Conservation (phyloP, 2,888 invertebrate genomes). For the Parnassius mnemosyne region DNA sequence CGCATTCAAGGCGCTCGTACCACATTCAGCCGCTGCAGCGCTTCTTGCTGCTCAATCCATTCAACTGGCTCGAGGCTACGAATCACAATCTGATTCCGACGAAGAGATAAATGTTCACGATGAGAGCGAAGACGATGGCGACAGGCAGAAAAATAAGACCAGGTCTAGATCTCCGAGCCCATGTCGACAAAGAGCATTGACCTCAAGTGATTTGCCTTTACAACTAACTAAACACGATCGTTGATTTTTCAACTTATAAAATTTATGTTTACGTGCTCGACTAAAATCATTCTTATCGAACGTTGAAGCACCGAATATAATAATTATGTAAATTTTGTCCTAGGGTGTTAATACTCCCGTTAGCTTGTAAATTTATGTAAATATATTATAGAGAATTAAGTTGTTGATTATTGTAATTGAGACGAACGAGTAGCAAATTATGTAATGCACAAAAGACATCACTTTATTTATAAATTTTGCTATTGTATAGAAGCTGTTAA, state of each 20-base stretch:
- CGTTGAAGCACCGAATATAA: slow-evolving; percentile 56
- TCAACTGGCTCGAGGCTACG: slow-evolving; percentile 70
- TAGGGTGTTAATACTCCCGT: slow-evolving; percentile 61
- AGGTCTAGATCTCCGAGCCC: slow-evolving; percentile 74
- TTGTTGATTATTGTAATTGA: slow-evolving; percentile 61
- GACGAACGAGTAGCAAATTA: slow-evolving; percentile 51
- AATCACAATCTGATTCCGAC: slow-evolving; percentile 83
- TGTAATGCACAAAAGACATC: slow-evolving; percentile 60
- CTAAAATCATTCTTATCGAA: slow-evolving; percentile 58
- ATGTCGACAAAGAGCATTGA: slow-evolving; percentile 51
- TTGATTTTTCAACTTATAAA: slow-evolving; percentile 53
- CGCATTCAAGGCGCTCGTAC: slow-evolving; percentile 90
- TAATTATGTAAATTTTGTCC: slow-evolving; percentile 62
- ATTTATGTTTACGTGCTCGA: slow-evolving; percentile 57
- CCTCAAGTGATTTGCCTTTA: slow-evolving; percentile 80
- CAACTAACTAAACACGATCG: slow-evolving; percentile 88
- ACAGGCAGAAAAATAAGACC: slow-evolving; percentile 62
- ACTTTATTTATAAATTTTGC: slow-evolving; percentile 33
- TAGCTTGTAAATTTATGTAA: slow-evolving; percentile 70
- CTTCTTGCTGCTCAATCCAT: slow-evolving; percentile 75
- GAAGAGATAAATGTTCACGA: slow-evolving; percentile 94
- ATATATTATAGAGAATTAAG: slow-evolving; percentile 64
- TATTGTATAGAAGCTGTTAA: slow-evolving; percentile 23
- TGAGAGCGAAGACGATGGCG: slow-evolving; percentile 83
- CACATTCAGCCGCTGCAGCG: slow-evolving; percentile 83